Evolutionary conservation across 2,888 invertebrate genomes (phyloP), one percentile per base, ranked within the genome.

Genomic region (Oligia fasciuncula): DNA sequence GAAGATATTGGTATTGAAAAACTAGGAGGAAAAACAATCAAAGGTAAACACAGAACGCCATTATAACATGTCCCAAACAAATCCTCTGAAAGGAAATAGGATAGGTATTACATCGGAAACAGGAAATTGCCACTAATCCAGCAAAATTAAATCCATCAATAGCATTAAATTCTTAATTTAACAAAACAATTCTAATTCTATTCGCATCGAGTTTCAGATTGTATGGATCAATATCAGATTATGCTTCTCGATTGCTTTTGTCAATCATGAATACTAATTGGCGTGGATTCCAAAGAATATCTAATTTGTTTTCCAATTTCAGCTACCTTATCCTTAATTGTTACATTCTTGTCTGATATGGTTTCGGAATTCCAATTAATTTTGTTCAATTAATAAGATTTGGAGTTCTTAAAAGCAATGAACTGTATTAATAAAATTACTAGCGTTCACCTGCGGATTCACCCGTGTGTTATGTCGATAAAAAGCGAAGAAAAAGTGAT

Each of bases 261-360:
- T 81, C 78, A 85, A 86, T 85, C 83, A 83, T 88, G 86, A 83
- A 83, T 88, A 81, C 69, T 76, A 81, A 74, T 70, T 62, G 71
- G 19, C 11, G 54, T 63, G 67, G 40, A 81, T 77, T 78, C 72
- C 73, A 70, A 81, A 63, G 60, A 76, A 73, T 77, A 71, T 19
- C 40, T 57, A 70, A 81, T 69, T 68, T 85, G 79, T 77, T 82
- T 73, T 66, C 35, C 19, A 73, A 73, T 71, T 78, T 70, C 43
- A 51, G 67, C 43, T 77, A 75, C 40, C 54, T 3, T 66, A 60
- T 73, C 46, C 40, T 60, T 65, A 65, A 51, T 77, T 73, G 65
- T 2, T 40, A 54, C 51, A 35, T 76, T 72, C 2, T 63, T 73
- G 46, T 9, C 29, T 29, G 1, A 17, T 23, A 3, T 23, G 62